A percentile compares a stretch with the other conserved stretches of the same genome.
Conservation (phyloP, 2,113 vertebrate species). For the Arvicanthis niloticus region DNA sequence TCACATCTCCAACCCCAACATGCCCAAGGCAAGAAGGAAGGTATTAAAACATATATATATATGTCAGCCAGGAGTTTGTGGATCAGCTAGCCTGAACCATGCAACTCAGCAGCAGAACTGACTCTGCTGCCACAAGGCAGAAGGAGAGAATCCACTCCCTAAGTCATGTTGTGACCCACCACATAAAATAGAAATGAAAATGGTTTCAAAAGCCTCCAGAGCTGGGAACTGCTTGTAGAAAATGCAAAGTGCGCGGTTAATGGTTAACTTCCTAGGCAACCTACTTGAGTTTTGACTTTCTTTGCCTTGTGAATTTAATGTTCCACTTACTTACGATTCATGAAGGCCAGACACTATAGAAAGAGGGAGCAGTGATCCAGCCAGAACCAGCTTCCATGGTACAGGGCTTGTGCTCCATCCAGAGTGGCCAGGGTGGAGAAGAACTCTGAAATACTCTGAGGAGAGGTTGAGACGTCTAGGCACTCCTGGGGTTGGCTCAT, state of each 20-base stretch:
- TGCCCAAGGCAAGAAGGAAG: background rate
- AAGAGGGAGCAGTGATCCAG: background rate
- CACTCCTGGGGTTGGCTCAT: no score
- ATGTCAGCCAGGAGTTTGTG: background rate
- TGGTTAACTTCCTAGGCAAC: background rate
- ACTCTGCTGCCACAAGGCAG: background rate
- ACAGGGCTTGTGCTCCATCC: background rate
- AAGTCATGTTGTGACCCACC: background rate
- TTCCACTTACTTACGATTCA: background rate
- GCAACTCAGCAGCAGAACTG: background rate
- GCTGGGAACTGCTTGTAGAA: background rate
- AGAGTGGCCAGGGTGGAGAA: background rate
- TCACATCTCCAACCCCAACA: background rate
- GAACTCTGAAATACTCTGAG: background rate
- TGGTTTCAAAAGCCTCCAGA: background rate
- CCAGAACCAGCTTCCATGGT: background rate
- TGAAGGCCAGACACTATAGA: background rate
- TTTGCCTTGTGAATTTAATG: background rate
- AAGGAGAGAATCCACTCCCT: no score
- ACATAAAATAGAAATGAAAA: background rate
- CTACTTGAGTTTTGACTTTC: background rate
- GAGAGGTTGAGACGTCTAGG: background rate
- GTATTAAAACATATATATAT: background rate
- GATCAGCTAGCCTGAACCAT: background rate
- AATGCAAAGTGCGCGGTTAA: background rate